Percentiles rank a stretch among this genome's conserved stretches.
These are phyloP conservation scores for Oreochromis tanganicae DNA, from an alignment of 2,113 vertebrate genomes.

Conservation along the genomic window DNA sequence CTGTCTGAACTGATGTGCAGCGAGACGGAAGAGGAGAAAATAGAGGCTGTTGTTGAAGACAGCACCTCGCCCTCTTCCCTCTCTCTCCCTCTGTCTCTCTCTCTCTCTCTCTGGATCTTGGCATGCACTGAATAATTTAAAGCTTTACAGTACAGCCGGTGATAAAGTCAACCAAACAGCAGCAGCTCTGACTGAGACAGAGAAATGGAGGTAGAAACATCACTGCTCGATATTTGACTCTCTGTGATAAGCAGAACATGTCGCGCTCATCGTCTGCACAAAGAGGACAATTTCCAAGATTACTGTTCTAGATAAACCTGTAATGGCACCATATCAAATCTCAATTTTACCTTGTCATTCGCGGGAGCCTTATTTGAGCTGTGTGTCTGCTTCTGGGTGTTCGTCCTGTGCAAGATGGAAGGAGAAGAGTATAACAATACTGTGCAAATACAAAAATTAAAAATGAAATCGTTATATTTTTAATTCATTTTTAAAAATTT, in stretches of 20 bases:
- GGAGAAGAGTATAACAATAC: background rate
- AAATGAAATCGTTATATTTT: background rate
- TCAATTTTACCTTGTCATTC: background rate
- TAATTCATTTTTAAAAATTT: background rate
- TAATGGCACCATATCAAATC: background rate
- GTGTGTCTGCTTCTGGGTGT: background rate
- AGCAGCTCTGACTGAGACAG: constrained; percentile 17
- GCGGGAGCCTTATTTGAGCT: background rate
- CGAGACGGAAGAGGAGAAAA: constrained; percentile 36
- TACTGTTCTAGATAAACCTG: background rate
- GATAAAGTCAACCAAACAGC: constrained; percentile 48
- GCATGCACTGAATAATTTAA: constrained; percentile 57
- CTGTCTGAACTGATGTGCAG: constrained; percentile 26
- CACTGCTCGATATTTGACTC: constrained; percentile 24
- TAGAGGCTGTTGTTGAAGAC: constrained; percentile 41
- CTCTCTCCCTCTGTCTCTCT: background rate
- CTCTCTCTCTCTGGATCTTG: constrained; percentile 11
- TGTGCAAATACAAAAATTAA: background rate
- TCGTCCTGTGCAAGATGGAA: fast-evolving
- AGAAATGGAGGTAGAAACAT: constrained; percentile 17
- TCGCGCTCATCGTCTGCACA: background rate
- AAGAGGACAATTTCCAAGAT: constrained; percentile 11
- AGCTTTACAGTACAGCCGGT: constrained; percentile 47
- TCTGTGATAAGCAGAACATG: constrained; percentile 18
- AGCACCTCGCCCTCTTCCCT: background rate